These are phyloP conservation scores for Tetheella fluctuosa DNA, from an alignment of 2,888 invertebrate genomes.

Conservation along the genomic window DNA sequence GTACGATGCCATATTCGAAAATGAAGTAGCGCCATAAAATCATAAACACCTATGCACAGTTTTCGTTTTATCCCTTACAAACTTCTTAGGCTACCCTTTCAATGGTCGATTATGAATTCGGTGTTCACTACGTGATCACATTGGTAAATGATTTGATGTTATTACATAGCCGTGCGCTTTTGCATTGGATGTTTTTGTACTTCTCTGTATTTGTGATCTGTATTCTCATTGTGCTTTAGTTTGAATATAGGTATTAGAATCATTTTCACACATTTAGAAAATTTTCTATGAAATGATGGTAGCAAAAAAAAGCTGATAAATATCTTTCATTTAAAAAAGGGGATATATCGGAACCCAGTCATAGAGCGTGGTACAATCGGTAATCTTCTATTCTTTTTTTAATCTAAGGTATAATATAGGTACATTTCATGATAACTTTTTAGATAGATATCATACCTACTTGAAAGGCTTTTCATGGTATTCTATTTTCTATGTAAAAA, in stretches of 20 bases:
- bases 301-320: no score
- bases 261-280: no score
- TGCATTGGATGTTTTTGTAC: constrained; percentile 10
- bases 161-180: constrained; percentile 21
- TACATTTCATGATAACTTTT: no score
- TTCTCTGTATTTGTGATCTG: not conserved
- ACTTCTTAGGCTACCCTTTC: constrained; percentile 45
- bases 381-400: no score
- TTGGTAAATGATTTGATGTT: constrained; percentile 43
- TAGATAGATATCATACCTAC: no score
- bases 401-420: no score
- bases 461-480: no score
- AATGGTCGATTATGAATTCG: constrained; percentile 67
- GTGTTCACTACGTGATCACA: constrained; percentile 58
- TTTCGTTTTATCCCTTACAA: constrained; percentile 63
- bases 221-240: not conserved
- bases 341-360: no score
- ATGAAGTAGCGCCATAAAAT: constrained; percentile 72
- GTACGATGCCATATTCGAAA: constrained; percentile 67
- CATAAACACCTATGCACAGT: constrained; percentile 66
- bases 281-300: no score
- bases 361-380: no score
- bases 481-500: no score
- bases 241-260: not conserved
- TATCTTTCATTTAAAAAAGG: no score